These are phyloP conservation scores for Pseudomugil tenellus DNA, from an alignment of 2,797 vertebrate species.

Conservation along the genomic window DNA sequence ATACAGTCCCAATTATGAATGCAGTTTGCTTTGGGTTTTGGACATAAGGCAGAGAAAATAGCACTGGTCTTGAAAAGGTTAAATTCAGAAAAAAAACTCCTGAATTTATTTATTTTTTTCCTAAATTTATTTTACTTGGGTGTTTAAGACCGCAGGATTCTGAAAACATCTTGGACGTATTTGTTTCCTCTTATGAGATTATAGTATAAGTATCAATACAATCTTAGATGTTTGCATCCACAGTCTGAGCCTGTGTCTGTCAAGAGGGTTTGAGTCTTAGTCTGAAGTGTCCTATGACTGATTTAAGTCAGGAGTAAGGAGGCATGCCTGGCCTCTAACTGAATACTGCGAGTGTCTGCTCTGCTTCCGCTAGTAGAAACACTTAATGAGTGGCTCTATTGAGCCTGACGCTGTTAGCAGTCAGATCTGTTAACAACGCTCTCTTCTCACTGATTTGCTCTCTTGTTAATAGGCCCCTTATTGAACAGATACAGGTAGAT, in stretches of 20 bases:
- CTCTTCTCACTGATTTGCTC: background rate
- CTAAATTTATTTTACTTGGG: background rate
- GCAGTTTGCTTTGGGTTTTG: too few species aligned
- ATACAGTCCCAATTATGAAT: too few species aligned
- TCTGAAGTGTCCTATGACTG: background rate
- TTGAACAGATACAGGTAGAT: background rate
- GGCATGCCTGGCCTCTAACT: background rate
- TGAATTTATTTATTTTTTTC: too few species aligned
- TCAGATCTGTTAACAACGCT: background rate
- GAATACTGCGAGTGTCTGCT: background rate
- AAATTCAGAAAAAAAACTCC: background rate
- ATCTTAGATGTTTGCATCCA: background rate
- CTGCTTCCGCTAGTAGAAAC: background rate
- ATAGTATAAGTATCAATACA: background rate
- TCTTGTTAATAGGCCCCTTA: background rate
- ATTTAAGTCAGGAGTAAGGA: background rate
- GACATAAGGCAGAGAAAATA: too few species aligned
- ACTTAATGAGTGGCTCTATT: background rate
- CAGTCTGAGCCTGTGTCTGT: background rate
- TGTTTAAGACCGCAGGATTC: background rate
- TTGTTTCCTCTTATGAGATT: background rate
- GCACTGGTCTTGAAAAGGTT: too few species aligned
- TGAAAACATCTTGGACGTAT: background rate
- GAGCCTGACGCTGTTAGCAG: background rate
- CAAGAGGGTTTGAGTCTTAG: background rate